phyloP scores from a whole-genome alignment of 1,140 invertebrate species.

The Hetaerina americana region DNA sequence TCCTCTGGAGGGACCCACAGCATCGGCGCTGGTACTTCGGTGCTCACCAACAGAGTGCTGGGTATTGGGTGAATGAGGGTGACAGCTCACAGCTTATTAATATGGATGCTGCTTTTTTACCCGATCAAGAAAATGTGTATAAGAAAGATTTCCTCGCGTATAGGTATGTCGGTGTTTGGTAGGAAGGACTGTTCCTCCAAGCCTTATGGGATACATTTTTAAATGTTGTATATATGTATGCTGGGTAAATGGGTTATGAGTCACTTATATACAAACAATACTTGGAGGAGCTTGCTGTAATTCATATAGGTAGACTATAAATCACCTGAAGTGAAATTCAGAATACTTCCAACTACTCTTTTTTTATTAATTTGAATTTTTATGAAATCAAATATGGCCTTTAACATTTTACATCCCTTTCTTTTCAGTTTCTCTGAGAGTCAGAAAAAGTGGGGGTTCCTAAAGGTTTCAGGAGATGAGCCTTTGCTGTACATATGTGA shows the following conservation, averaged over 20 bases:
- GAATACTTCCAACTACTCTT: no score
- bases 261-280: no score
- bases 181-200: no score
- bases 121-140: slow-evolving; percentile 32
- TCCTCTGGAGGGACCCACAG: slow-evolving; percentile 69
- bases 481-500: slow-evolving; percentile 78
- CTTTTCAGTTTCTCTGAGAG: slow-evolving; percentile 55
- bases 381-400: slow-evolving; percentile 5
- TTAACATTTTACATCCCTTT: slow-evolving; percentile 23
- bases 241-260: no score
- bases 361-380: slow-evolving; percentile 5
- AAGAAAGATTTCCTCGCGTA: slow-evolving; percentile 45
- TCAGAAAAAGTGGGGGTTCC: slow-evolving; percentile 68
- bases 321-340: no score
- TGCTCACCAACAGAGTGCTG: slow-evolving; percentile 52
- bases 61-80: slow-evolving; percentile 71
- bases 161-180: no score
- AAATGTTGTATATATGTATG: no score
- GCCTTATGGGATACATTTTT: no score
- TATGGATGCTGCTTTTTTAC: slow-evolving; percentile 71
- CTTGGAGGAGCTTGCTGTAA: no score
- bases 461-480: slow-evolving; percentile 62
- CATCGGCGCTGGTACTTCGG: slow-evolving; percentile 78
- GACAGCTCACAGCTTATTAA: slow-evolving; percentile 61
- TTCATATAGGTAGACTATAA: not conserved